Evolutionary conservation across 1,140 invertebrate genomes (phyloP).

Genomic region (Bradysia coprophila): DNA sequence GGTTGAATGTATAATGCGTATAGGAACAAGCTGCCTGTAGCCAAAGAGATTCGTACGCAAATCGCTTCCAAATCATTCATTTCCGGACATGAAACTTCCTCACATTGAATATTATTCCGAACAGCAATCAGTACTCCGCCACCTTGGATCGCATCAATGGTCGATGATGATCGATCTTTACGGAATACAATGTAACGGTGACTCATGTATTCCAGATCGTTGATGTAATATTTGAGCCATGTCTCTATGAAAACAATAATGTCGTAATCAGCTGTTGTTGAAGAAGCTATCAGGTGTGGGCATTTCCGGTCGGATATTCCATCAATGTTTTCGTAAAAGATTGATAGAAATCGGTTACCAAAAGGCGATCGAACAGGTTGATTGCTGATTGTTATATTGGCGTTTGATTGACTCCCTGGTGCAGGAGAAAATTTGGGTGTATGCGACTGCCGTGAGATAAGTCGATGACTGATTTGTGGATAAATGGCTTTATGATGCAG

Average conservation of each 20-base stretch:
- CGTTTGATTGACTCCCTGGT: too few species aligned
- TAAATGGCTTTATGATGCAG: too few species aligned
- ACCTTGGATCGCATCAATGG: neutral
- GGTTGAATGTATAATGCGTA: neutral
- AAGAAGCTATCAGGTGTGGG: too few species aligned
- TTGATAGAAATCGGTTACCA: too few species aligned
- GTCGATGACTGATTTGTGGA: too few species aligned
- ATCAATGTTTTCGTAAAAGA: too few species aligned
- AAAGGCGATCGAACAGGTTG: too few species aligned
- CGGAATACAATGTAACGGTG: neutral
- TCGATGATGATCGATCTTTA: neutral
- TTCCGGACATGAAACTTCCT: neutral
- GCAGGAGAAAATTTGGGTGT: too few species aligned
- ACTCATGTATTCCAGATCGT: neutral
- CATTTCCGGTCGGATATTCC: too few species aligned
- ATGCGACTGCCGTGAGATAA: too few species aligned
- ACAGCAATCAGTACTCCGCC: neutral
- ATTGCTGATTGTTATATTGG: too few species aligned
- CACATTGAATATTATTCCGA: neutral
- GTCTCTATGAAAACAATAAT: neutral
- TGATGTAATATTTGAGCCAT: neutral
- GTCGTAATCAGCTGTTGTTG: neutral
- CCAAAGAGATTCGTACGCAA: neutral
- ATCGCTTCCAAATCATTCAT: neutral
- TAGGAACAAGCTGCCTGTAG: neutral